Base-by-base conservation (phyloP, 1,140 invertebrate genomes). In the Trichoplusia ni region DNA sequence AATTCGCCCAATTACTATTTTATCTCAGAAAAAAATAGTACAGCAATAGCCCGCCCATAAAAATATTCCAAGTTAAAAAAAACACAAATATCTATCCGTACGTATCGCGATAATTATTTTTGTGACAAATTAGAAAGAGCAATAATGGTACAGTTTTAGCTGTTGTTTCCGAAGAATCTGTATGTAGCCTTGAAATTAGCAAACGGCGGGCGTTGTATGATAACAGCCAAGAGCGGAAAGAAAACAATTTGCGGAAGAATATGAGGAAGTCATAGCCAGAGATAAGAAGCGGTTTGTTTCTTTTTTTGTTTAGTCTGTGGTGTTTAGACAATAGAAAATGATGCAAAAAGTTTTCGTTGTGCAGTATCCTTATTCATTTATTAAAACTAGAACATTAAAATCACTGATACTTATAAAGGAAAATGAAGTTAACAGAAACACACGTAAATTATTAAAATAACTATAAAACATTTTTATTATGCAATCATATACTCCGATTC, bases 221-320 rank as follows among this genome's bases (percentile, higher is more conserved):
- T n/a, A n/a, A n/a, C n/a, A n/a, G n/a, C n/a, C 35, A 51, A 51
- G 47, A 35, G 29, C 47, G 47, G 47, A 51, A 51, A 51, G 29
- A 5, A 31, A 35, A 33, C n/a, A 31, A 18, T 33, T 27, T 40
- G 16, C 29, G 47, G 47, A 51, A 51, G 47, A 23, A 51, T 29
- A 35, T 21, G 18, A 51, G 47, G 47, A 51, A 51, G 47, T 51
- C 4, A 13, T 51, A 33, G 13, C 4, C 29, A 35, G 14, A 51
- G 29, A 51, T 51, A 51, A 51, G 47, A 51, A 51, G 47, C 47
- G 5, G n/a, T n/a, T n/a, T 6, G 31, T 51, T 51, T 51, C 27
- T 51, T 51, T 35, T 11, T 35, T 51, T 51, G 33, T 51, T 51
- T 9, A 21, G 9, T n/a, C 47, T 9, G n/a, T 3, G 7, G 29